These are phyloP conservation scores for Cerastis rubricosa DNA, from an alignment of 2,888 invertebrate genomes.

Conservation along the genomic window DNA sequence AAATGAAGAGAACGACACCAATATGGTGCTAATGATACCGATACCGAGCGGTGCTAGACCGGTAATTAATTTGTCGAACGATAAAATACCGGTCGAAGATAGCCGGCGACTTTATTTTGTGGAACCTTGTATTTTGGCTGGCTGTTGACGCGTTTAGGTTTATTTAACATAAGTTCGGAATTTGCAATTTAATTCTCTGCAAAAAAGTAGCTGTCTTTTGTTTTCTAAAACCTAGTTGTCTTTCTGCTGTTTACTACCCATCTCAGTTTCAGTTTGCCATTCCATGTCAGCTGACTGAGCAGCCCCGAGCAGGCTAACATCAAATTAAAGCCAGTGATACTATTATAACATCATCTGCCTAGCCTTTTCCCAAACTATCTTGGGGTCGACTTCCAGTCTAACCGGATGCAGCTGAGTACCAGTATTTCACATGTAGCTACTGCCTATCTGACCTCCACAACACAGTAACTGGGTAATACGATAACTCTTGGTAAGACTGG, in stretches of 20 bases:
- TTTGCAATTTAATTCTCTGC: background rate
- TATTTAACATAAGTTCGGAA: background rate
- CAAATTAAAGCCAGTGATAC: background rate
- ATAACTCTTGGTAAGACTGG: no score
- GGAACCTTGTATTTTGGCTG: conserved; percentile 28
- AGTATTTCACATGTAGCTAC: no score
- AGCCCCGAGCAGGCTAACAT: background rate
- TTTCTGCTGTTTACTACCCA: background rate
- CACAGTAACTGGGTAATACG: no score
- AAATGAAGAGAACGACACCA: conserved; percentile 86
- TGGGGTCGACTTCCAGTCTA: no score
- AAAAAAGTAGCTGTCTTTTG: background rate
- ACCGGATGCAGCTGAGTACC: no score
- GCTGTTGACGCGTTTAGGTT: background rate
- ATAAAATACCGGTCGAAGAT: conserved; percentile 81
- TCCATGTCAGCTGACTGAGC: background rate
- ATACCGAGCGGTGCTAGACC: conserved; percentile 79
- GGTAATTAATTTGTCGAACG: conserved; percentile 84
- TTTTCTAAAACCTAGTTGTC: background rate
- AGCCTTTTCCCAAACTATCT: no score
- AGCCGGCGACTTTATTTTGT: conserved; percentile 64
- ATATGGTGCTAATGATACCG: conserved; percentile 85
- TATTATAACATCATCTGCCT: no score
- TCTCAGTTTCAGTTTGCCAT: background rate
- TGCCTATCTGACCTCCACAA: no score